Evolutionary conservation across 2,888 invertebrate genomes (phyloP), one percentile per base, ranked within the genome.

Genomic region (Leptinotarsa haldemani): DNA sequence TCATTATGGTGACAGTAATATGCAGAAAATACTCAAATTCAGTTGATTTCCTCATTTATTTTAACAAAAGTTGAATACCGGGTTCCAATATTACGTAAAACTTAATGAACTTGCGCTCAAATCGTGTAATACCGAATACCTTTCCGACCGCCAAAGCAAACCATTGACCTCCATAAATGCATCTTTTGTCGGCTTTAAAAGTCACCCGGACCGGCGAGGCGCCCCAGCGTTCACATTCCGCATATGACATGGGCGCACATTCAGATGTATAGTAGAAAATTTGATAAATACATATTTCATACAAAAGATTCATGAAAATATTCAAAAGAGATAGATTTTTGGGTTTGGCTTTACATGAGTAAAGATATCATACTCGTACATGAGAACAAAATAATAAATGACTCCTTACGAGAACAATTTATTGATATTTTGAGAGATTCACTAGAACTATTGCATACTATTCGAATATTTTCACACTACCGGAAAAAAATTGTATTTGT

Each of bases 221-320:
- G 66, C 50, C 50, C 50, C 52, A 66, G 52, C 66, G 50, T 25
- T 66, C 66, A 66, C 66, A 66, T 66, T 66, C 66, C 25, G 25
- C 22, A 4, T 50, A 9, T 12, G 30, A 66, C 66, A 66, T 48
- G n/a, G 66, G 22, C 66, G 66, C 50, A 66, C 25, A 47, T 25
- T 5, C 3, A 3, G 5, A 22, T 47, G 18, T 50, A n/a, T 7
- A 66, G 22, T 12, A 3, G 16, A 22, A n/a, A 50, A 16, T 4
- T 50, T 50, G 9, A 40, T 40, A 0, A 40, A 40, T 40, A 40
- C 40, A 40, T 9, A 40, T 40, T 40, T 40, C 12, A 40, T 9
- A 12, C 9, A 9, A 40, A 40, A 40, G 9, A 9, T 2, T 40
- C 0, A 30, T 30, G 30, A 0, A 30, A 30, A 30, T 30, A 30